Evolutionary conservation across 2,113 vertebrate species (phyloP).

Genomic region (Elephas maximus): DNA sequence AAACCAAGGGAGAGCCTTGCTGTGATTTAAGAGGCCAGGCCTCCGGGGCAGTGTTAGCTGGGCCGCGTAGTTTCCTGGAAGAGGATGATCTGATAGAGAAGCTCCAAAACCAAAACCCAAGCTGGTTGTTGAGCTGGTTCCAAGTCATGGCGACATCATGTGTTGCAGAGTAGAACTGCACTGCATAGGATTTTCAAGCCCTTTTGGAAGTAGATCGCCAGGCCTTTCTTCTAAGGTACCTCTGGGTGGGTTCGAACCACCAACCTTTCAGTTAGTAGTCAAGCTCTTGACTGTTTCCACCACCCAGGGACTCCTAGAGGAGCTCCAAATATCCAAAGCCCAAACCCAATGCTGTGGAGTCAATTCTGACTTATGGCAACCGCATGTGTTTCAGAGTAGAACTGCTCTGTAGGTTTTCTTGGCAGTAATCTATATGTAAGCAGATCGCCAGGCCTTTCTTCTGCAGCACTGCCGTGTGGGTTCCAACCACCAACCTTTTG

Average conservation of each 20-base stretch:
- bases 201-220: not conserved
- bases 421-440: not conserved
- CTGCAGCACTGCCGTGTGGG: not conserved
- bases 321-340: not conserved
- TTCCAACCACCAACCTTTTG: not conserved
- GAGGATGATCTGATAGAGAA: not conserved
- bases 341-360: not conserved
- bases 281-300: not conserved
- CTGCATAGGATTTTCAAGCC: not conserved
- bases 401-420: not conserved
- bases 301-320: not conserved
- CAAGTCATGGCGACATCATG: not conserved
- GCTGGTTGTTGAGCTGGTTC: not conserved
- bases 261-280: not conserved
- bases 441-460: not conserved
- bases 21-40: not conserved
- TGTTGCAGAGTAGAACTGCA: not conserved
- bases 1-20: not conserved
- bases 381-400: not conserved
- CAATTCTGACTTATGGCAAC: not conserved
- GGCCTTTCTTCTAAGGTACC: not conserved
- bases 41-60: not conserved
- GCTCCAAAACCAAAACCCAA: not conserved
- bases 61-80: not conserved
- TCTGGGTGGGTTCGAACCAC: not conserved